phyloP scores from a whole-genome alignment of 1,140 invertebrate species.

The Drosophila dunni region DNA sequence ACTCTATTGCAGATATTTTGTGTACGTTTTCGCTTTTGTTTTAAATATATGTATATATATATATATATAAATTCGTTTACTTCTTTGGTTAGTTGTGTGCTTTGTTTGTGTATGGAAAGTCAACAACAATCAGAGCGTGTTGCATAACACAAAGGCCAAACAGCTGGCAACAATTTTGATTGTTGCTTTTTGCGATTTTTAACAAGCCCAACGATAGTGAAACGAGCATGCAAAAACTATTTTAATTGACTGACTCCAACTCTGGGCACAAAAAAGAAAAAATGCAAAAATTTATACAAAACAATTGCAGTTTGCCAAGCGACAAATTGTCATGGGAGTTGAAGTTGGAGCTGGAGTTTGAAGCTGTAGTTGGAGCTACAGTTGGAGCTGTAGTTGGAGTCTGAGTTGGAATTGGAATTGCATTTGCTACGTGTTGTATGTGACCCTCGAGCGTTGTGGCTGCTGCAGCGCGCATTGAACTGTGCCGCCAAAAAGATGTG shows the following conservation, averaged over 20 bases:
- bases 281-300: conserved; percentile 70
- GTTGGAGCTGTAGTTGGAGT: conserved; percentile 24
- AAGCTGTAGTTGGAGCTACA: conserved; percentile 22
- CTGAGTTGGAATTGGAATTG: conserved; percentile 24
- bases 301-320: conserved; percentile 77
- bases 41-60: conserved; percentile 12
- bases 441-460: conserved; percentile 66
- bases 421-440: conserved; percentile 41
- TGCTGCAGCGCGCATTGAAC: conserved; percentile 66
- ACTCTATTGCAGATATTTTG: conserved; percentile 64
- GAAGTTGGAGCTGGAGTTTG: conserved; percentile 20
- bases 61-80: neutral
- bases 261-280: conserved; percentile 26
- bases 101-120: conserved; percentile 39
- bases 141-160: conserved; percentile 74
- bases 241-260: conserved; percentile 70
- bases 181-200: conserved; percentile 58
- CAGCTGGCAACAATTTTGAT: conserved; percentile 59
- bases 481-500: conserved; percentile 43
- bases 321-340: conserved; percentile 83
- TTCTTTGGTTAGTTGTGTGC: neutral
- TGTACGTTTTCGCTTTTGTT: conserved; percentile 29
- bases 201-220: conserved; percentile 80
- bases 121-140: conserved; percentile 81
- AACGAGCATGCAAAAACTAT: conserved; percentile 78